Evolutionary conservation across 2,797 vertebrate species (phyloP), one percentile per base, ranked within the genome.

Genomic region (Syngnathus rostellatus): DNA sequence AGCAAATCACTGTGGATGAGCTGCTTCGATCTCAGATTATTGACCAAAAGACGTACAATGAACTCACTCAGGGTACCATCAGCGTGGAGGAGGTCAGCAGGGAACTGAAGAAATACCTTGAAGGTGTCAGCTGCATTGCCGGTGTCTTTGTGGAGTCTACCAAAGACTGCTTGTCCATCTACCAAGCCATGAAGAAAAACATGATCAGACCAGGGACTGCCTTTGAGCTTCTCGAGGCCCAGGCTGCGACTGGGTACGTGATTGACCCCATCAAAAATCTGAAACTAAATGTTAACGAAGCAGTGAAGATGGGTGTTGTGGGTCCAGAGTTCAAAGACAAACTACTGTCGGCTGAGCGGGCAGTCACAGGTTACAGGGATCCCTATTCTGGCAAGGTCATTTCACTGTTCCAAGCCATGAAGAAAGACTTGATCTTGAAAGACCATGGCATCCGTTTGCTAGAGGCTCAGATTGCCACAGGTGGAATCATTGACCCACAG

Each of bases 111-210:
- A 95, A 93, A 77, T 99, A 94, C 83, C 90, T 99, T 3, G 94
- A 97, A 79, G 97, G 97, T 11, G 93, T 92, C 63, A 99, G 97
- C 85, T 96, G 94, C 79, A 99, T 99, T 0, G 94, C 97, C 0
- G 97, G 97, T 0, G 95, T 99, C 63, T 94, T 89, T 0, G 93
- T 99, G 2, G 97, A 99, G 48, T 92, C 94, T 53, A 90, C 88
- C 21, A 99, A 98, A 90, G 97, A 99, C 62, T 83, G 94, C 4
- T 86, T 96, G 1, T 97, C 97, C 0, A 94, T 99, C 70, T 99
- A 99, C 84, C 95, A 98, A 85, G 97, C 96, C 68, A 99, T 99
- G 97, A 99, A 98, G 83, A 98, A 97, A 74, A 97, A 96, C 62
- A 97, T 99, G 90, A 96, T 99, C 74, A 90, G 97, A 66, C 97